Evolutionary conservation across 1,140 invertebrate genomes (phyloP).

Genomic region (Eurosta solidaginis): DNA sequence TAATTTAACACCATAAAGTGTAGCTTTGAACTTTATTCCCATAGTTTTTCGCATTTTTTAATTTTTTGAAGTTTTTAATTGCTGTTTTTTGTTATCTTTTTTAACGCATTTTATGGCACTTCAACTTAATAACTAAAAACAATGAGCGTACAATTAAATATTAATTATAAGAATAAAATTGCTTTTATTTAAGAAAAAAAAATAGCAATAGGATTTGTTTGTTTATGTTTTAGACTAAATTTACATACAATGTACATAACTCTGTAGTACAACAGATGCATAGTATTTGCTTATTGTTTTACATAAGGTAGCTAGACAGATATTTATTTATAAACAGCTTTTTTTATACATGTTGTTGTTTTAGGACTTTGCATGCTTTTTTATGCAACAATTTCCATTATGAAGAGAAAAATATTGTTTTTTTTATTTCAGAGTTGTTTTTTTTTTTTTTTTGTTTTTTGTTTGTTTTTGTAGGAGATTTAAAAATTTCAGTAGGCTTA

Average conservation of each 20-base stretch:
- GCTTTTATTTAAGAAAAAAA: not conserved
- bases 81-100: slow-evolving; percentile 24
- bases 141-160: slow-evolving; percentile 50
- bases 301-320: not conserved
- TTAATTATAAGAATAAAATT: slow-evolving; percentile 23
- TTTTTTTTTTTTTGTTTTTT: not conserved
- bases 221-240: slow-evolving; percentile 18
- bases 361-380: not conserved
- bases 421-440: not conserved
- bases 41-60: slow-evolving; percentile 28
- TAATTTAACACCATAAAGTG: slow-evolving; percentile 30
- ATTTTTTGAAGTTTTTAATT: slow-evolving; percentile 24
- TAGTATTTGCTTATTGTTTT: not conserved
- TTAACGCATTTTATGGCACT: slow-evolving; percentile 46
- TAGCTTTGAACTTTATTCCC: slow-evolving; percentile 13
- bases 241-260: slow-evolving; percentile 27
- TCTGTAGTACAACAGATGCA: slow-evolving; percentile 28
- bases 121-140: slow-evolving; percentile 42
- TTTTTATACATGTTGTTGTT: not conserved
- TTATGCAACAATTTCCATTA: not conserved
- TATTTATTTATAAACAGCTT: not conserved
- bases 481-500: not conserved
- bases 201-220: not conserved
- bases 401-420: not conserved
- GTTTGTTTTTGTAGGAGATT: not conserved